These are phyloP conservation scores for Setipinna tenuifilis DNA, from an alignment of 2,797 vertebrate genomes.

Conservation along the genomic window DNA sequence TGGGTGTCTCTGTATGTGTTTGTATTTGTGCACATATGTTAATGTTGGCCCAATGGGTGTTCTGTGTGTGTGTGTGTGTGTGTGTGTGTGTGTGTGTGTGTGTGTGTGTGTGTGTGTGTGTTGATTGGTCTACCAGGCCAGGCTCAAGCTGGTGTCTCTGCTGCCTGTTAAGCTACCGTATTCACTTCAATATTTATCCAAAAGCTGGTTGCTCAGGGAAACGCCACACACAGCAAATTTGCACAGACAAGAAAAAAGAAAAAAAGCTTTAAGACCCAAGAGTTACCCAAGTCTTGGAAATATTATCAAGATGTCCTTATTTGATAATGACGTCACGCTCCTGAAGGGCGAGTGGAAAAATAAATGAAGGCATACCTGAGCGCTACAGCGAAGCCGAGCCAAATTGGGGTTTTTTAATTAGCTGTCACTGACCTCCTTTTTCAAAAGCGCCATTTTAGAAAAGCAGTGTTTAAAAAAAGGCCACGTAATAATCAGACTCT, in stretches of 20 bases:
- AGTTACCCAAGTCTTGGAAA: neutral
- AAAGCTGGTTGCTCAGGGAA: neutral
- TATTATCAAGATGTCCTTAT: constrained; percentile 12
- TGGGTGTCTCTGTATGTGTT: too few species aligned
- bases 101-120: neutral
- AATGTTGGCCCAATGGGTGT: too few species aligned
- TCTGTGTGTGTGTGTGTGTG: constrained; percentile 9
- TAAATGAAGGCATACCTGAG: neutral
- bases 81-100: neutral
- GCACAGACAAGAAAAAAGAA: neutral
- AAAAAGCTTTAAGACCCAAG: neutral
- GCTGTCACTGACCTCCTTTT: constrained; percentile 4
- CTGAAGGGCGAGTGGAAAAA: neutral
- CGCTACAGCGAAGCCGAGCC: neutral
- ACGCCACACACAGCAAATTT: neutral
- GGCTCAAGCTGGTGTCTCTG: neutral
- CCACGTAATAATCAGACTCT: neutral
- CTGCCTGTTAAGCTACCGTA: neutral
- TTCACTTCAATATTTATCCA: neutral
- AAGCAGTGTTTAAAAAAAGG: neutral
- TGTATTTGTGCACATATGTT: too few species aligned
- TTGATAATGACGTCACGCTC: neutral
- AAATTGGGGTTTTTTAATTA: constrained; percentile 18
- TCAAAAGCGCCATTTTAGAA: neutral
- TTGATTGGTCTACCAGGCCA: neutral